These are phyloP conservation scores for Tipula confusa DNA, from an alignment of 2,888 invertebrate species.

Conservation along the genomic window DNA sequence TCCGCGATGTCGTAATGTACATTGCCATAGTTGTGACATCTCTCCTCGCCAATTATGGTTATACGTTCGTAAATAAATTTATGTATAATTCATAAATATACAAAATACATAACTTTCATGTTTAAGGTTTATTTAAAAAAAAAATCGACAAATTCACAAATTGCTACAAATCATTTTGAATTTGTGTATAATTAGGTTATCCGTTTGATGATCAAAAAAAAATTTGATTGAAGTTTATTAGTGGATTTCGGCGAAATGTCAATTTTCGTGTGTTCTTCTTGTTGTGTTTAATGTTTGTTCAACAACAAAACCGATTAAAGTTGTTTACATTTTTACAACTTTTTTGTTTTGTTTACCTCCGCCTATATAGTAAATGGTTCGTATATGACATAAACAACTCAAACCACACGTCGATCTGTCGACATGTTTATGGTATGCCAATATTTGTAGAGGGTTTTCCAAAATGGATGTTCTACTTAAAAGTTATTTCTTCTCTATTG, in stretches of 20 bases:
- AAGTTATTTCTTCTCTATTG: no score
- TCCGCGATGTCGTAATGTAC: neutral
- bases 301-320: neutral
- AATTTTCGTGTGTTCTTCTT: neutral
- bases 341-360: neutral
- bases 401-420: neutral
- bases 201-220: constrained; percentile 9
- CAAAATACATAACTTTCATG: neutral
- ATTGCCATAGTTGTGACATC: neutral
- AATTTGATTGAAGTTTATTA: neutral
- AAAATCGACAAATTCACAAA: neutral
- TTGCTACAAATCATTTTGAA: neutral
- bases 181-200: constrained; percentile 5
- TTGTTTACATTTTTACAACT: neutral
- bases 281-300: neutral
- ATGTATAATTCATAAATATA: neutral
- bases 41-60: neutral
- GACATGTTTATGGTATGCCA: neutral
- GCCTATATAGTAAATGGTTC: neutral
- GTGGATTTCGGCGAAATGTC: neutral
- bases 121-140: neutral
- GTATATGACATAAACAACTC: neutral
- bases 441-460: no score
- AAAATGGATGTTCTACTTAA: no score
- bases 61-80: neutral